Base-by-base conservation (phyloP, 2,888 invertebrate genomes). In the Nebria brevicollis region DNA sequence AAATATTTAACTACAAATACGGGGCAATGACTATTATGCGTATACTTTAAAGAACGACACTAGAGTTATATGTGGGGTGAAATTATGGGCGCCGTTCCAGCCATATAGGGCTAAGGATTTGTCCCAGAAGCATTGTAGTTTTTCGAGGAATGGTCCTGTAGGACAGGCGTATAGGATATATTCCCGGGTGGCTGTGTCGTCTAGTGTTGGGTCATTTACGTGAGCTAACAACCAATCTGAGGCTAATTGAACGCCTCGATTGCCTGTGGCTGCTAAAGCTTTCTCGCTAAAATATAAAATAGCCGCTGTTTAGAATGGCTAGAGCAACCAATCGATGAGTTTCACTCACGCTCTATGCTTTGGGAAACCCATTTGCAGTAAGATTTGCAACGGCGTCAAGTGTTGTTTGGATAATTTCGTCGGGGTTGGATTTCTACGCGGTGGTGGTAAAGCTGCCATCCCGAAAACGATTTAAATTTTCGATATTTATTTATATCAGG, bases 61-160 rank as follows among this genome's bases (percentile, higher is more conserved):
- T 78, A 97, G 90, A 7, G 97, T 97, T 84, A 97, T 95, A 86
- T 97, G 97, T 1, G 97, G 97, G 82, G 95, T 94, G 88, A 94
- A 96, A 88, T 96, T 96, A 86, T 97, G 97, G 0, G 96, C 96
- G 26, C 96, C 95, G 89, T 97, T 97, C 95, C 97, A 96, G 6
- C 95, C 95, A 86, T 94, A 93, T 11, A 93, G 89, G 54, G 92
- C 90, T 85, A 93, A 92, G 0, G 96, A 95, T 86, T 94, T 94
- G 1, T 93, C 90, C 95, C 95, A 96, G 88, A 96, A 97, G 76
- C 92, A 91, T 75, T 94, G 92, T 25, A 96, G 89, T 86, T 95
- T 94, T 78, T 93, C 92, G 0, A 94, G 89, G 83, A 97, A 91
- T 0, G 91, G 90, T 1, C 96, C 96, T 0, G 94, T 94, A 1